Percentiles rank a stretch among this genome's conserved stretches.
phyloP scores from a whole-genome alignment of 2,113 vertebrate genomes.

The Triplophysa dalaica region DNA sequence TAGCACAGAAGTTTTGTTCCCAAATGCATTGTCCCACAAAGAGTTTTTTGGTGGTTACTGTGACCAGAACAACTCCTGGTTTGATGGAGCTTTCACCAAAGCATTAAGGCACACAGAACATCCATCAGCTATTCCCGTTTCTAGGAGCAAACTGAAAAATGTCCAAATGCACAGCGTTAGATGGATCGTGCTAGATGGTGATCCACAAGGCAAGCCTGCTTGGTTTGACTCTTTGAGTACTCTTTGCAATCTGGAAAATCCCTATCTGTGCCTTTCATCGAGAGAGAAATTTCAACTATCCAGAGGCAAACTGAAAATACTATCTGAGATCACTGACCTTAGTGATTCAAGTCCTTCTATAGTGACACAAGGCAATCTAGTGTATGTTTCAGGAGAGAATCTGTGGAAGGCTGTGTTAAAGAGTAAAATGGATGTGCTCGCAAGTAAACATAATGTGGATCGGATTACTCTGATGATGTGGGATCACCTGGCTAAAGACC shows the following conservation, averaged over 20 bases:
- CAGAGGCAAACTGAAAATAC: conserved; percentile 63
- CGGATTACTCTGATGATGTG: conserved; percentile 66
- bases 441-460: conserved; percentile 64
- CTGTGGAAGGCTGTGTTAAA: conserved; percentile 78
- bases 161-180: conserved; percentile 49
- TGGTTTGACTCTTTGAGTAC: conserved; percentile 80
- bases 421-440: conserved; percentile 67
- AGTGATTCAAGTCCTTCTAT: conserved; percentile 72
- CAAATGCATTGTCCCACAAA: conserved; percentile 74
- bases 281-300: conserved; percentile 71
- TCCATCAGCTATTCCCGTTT: neutral
- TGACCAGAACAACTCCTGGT: conserved; percentile 67
- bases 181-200: conserved; percentile 84
- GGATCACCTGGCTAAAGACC: conserved; percentile 69
- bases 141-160: conserved; percentile 19
- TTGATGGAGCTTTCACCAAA: conserved; percentile 70
- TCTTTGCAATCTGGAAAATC: conserved; percentile 63
- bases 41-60: conserved; percentile 75
- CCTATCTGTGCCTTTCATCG: conserved; percentile 70
- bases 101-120: conserved; percentile 59
- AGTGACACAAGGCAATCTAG: conserved; percentile 69
- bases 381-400: conserved; percentile 73
- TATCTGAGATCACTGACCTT: conserved; percentile 77
- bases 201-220: conserved; percentile 60
- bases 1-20: conserved; percentile 75